Conservation (phyloP, 2,888 invertebrate genomes). For the Oscheius sp. region DNA sequence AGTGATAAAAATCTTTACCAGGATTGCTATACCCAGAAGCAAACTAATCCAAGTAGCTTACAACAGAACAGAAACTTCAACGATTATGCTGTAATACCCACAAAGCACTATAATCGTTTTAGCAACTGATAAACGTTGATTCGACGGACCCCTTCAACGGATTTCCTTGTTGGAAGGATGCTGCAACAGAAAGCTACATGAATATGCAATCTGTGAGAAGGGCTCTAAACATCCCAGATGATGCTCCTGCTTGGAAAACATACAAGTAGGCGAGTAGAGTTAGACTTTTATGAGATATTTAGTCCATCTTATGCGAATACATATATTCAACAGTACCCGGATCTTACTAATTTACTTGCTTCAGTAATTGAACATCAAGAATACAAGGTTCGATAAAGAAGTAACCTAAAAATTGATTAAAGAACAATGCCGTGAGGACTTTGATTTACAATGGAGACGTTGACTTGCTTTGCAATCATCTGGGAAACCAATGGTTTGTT, state of each 20-base stretch:
- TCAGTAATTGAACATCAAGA: neutral
- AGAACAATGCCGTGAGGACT: constrained; percentile 34
- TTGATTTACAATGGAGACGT: constrained; percentile 73
- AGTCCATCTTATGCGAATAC: neutral
- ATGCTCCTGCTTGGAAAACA: neutral
- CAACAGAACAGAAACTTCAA: constrained; percentile 1
- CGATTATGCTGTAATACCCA: constrained; percentile 3
- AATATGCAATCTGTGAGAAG: constrained; percentile 54
- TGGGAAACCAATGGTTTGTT: constrained; percentile 66
- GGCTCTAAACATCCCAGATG: constrained; percentile 58
- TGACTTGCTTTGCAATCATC: constrained; percentile 73
- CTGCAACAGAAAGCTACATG: constrained; percentile 54
- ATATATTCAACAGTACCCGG: constrained; percentile 9
- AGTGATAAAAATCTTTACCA: constrained; percentile 13
- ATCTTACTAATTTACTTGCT: neutral
- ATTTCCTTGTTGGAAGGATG: constrained; percentile 59
- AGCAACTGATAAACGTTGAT: constrained; percentile 45
- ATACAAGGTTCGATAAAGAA: neutral
- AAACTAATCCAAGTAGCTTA: neutral
- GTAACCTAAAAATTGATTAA: neutral
- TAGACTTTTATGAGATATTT: neutral
- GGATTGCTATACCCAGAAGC: neutral
- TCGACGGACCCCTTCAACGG: constrained; percentile 58
- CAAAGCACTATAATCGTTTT: neutral
- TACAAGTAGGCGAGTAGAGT: constrained; percentile 5